Evolutionary conservation across 2,113 vertebrate species (phyloP).

Genomic region (Cinclus mexicanus): DNA sequence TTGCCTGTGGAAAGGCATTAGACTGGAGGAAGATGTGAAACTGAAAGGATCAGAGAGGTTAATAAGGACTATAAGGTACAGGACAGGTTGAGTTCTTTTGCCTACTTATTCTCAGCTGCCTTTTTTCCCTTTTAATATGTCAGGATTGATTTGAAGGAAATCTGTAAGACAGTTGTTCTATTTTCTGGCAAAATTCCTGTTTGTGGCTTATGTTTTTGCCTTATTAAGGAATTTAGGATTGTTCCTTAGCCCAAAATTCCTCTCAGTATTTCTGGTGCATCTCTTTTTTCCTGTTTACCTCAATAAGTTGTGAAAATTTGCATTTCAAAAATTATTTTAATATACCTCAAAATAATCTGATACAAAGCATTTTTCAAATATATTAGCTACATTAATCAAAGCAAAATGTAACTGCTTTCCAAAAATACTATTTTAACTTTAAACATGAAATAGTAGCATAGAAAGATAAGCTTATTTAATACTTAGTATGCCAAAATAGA

Average conservation of each 20-base stretch:
- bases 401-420: background rate
- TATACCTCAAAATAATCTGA: background rate
- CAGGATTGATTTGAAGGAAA: background rate
- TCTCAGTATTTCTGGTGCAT: background rate
- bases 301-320: background rate
- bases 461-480: background rate
- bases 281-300: background rate
- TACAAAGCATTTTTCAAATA: background rate
- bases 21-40: background rate
- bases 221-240: background rate
- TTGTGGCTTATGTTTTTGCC: background rate
- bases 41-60: background rate
- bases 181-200: background rate
- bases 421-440: background rate
- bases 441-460: background rate
- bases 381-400: background rate
- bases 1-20: background rate
- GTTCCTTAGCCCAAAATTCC: background rate
- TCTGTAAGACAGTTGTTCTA: background rate
- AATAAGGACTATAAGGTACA: background rate
- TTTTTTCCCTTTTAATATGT: background rate
- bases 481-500: background rate
- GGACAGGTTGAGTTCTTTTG: background rate
- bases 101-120: conserved; percentile 18
- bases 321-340: background rate